Base-by-base conservation (phyloP, 2,113 vertebrate genomes). In the Amphilophus citrinellus region DNA sequence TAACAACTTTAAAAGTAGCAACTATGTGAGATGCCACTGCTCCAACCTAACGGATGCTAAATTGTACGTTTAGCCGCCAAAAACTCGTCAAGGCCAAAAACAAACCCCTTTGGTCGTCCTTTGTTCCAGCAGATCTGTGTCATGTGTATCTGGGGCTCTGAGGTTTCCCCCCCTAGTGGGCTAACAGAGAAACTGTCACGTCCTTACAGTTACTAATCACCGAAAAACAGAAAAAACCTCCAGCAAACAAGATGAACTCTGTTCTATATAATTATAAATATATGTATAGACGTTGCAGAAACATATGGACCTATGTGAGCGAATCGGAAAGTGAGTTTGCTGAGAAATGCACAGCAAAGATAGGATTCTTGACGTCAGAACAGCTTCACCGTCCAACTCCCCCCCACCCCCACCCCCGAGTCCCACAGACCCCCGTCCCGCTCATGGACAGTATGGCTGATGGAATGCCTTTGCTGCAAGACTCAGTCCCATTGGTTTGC, bases 251-350 rank as follows among this genome's bases (percentile, higher is more conserved):
- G 88, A 91, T 61, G 88, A 92, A 94, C 94, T 93, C 88, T 91
- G 91, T 92, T 93, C 93, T 93, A 92, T 95, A 94, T 89, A 92
- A 93, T 89, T 94, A 94, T 94, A 95, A 94, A 94, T 95, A 94
- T 88, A 92, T 95, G 94, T 95, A 94, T 94, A 96, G 95, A 95
- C 90, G 80, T 92, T 94, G 87, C 91, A 95, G 91, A 93, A 92
- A 92, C 84, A 84, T 91, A 89, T 85, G 93, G 94, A 95, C 94
- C 91, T 94, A 91, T 22, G 57, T 89, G 86, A 90, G 85, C 57
- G 39, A 92, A 90, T 79, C 79, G 24, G 65, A 66, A 88, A 73
- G 65, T 30, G 77, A 77, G 77, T 89, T 88, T 24, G 76, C 84
- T 86, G 82, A 76, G 60, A 47, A 18, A 50, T 59, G 86, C 42